Evolutionary conservation across 2,113 vertebrate species (phyloP).

Genomic region (Daubentonia madagascariensis): DNA sequence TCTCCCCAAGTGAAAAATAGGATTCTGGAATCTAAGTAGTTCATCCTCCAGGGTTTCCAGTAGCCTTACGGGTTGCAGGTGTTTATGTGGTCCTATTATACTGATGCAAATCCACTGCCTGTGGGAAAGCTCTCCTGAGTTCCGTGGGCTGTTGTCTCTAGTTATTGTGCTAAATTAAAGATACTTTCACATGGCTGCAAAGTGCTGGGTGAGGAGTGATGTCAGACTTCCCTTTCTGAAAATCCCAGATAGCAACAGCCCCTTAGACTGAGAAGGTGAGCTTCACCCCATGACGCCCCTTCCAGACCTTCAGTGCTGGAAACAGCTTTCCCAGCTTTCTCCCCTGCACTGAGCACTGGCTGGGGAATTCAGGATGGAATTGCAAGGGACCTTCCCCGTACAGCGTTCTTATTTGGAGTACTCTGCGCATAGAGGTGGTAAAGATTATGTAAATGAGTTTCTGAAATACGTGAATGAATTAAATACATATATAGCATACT

Average conservation of each 20-base stretch:
- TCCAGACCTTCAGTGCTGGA: too few relatives aligned
- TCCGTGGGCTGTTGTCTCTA: too few relatives aligned
- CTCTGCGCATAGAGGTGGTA: neutral
- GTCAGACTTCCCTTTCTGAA: neutral
- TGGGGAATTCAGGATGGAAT: neutral
- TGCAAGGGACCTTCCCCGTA: too few relatives aligned
- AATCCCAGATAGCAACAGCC: neutral
- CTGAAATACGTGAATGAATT: neutral
- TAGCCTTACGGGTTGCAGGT: neutral
- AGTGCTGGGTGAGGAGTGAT: neutral
- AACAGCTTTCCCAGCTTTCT: neutral
- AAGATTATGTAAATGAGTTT: neutral
- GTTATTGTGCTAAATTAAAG: neutral
- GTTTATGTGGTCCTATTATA: too few relatives aligned
- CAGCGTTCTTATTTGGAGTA: neutral
- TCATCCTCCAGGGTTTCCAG: neutral
- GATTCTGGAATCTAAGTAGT: too few relatives aligned
- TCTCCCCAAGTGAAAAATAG: neutral
- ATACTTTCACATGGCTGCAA: accelerated
- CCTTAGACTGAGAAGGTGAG: neutral
- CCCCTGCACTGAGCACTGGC: neutral
- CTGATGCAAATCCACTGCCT: neutral
- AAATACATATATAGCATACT: neutral
- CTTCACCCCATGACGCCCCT: too few relatives aligned
- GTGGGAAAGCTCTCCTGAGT: accelerated